Conservation (phyloP, 2,113 vertebrate genomes). For the Sinocyclocheilus anshuiensis region DNA sequence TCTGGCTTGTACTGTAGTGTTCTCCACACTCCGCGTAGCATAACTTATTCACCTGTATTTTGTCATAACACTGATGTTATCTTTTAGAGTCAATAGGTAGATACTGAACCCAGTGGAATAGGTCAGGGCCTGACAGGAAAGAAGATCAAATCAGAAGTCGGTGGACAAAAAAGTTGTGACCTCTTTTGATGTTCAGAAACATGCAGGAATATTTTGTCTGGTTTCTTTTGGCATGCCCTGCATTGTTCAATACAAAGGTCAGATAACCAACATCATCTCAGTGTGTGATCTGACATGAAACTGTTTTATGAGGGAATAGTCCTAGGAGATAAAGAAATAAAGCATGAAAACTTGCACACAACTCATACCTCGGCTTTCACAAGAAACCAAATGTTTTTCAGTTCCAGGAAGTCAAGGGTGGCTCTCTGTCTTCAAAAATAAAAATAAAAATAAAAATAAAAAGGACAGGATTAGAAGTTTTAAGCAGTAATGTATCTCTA, state of each 20-base stretch:
- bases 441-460: no score
- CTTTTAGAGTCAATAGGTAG: slow-evolving; percentile 23
- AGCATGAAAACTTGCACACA: background rate
- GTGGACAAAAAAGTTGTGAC: slow-evolving; percentile 35
- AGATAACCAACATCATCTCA: slow-evolving; percentile 30
- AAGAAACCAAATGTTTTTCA: slow-evolving; percentile 12
- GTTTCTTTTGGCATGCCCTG: slow-evolving; percentile 32
- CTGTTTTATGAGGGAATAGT: slow-evolving; percentile 10
- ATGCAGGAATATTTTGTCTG: slow-evolving; percentile 48
- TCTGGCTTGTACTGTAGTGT: slow-evolving; percentile 3
- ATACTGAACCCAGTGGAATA: background rate
- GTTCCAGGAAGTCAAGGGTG: background rate
- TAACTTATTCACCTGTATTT: slow-evolving; percentile 34
- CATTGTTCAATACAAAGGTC: slow-evolving; percentile 33
- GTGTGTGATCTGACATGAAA: slow-evolving; percentile 17
- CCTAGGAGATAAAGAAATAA: background rate
- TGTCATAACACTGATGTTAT: slow-evolving; percentile 23
- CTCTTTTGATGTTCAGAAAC: slow-evolving; percentile 38
- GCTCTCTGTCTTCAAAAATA: slow-evolving; percentile 29
- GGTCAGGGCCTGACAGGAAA: slow-evolving; percentile 26
- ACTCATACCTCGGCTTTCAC: background rate
- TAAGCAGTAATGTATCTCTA: background rate
- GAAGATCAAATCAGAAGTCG: slow-evolving; percentile 32
- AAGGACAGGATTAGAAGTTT: slow-evolving; percentile 22
- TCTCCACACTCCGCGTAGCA: background rate